Evolutionary conservation across 2,113 vertebrate genomes (phyloP), one percentile per base, ranked within the genome.

Genomic region (Caranx melampygus): DNA sequence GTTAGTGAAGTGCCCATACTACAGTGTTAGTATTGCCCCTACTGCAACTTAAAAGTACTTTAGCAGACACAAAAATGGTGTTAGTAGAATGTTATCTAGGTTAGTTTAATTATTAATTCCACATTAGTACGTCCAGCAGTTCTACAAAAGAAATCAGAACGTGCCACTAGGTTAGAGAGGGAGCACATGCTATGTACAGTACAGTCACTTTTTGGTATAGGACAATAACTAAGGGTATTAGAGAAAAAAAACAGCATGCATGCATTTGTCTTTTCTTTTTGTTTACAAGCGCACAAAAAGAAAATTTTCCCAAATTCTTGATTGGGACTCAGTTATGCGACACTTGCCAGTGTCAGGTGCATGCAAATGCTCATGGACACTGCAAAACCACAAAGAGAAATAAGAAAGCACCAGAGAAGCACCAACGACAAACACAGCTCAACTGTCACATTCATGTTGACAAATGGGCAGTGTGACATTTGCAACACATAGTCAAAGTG

Each of bases 21-120:
- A 92, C 77, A 95, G 95, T 96, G 97, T 97, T 96, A 98, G 97
- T 97, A 95, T 96, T 95, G 86, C 93, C 93, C 95, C 95, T 96
- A 96, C 84, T 93, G 97, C 97, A 99, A 98, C 96, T 95, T 93
- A 99, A 98, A 97, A 96, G 95, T 95, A 96, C 92, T 92, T 97
- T 92, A 96, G 98, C 97, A 99, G 98, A 99, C 98, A 99, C 98
- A 99, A 99, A 99, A 99, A 99, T 98, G 97, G 98, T 97, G 97
- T 99, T 99, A 99, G 98, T 98, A 98, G 92, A 97, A 96, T 96
- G 97, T 96, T 94, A 95, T 93, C 94, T 96, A 92, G 94, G 96
- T 98, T 97, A 99, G 97, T 98, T 96, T 93, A 92, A 95, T 93
- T 96, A 92, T 64, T 84, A 94, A 94, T 92, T 95, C 93, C 86